These are phyloP conservation scores for Tarsius wallacei DNA, from an alignment of 2,797 vertebrate species.

Conservation along the genomic window DNA sequence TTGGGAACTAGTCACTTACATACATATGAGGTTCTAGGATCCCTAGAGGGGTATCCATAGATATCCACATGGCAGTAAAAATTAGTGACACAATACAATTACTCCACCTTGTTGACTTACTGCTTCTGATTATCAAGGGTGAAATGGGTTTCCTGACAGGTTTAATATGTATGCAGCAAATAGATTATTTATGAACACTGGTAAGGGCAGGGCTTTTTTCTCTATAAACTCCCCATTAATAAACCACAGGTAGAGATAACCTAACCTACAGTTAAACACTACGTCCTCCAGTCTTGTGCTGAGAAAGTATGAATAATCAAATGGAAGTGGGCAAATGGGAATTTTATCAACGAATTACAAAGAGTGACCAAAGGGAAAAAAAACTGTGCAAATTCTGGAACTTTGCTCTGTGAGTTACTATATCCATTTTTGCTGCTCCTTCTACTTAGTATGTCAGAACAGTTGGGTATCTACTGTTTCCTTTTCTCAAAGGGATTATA, in stretches of 20 bases:
- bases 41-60: neutral
- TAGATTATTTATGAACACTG: neutral
- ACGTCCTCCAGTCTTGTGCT: neutral
- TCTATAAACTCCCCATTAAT: neutral
- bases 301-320: neutral
- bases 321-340: neutral
- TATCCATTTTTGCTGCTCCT: neutral
- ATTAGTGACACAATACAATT: neutral
- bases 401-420: neutral
- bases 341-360: neutral
- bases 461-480: neutral
- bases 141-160: neutral
- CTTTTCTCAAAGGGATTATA: neutral
- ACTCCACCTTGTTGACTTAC: neutral
- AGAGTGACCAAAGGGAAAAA: neutral
- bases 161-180: neutral
- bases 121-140: neutral
- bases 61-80: neutral
- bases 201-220: neutral
- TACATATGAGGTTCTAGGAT: neutral
- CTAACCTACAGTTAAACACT: neutral
- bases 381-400: neutral
- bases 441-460: neutral
- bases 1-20: neutral
- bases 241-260: neutral